Percentiles rank a stretch among this genome's conserved stretches.
phyloP scores from a whole-genome alignment of 2,113 vertebrate genomes.

The Catharus bicknelli region DNA sequence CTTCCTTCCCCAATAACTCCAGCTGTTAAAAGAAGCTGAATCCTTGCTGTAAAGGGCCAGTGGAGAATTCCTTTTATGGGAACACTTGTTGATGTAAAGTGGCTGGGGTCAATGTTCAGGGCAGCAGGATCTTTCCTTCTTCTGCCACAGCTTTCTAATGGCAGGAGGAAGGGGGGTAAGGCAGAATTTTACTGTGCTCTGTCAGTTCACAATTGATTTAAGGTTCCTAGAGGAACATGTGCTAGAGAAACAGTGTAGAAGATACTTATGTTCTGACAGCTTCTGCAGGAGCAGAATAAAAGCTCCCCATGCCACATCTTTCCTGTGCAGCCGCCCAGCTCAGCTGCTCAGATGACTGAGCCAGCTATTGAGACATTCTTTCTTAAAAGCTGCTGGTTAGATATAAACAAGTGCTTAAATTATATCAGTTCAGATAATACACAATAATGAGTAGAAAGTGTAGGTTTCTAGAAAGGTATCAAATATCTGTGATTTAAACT shows the following conservation, averaged over 20 bases:
- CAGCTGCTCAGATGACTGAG: neutral
- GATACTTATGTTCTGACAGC: conserved; percentile 3
- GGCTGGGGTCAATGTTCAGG: neutral
- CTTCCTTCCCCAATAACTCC: neutral
- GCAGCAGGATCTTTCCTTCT: neutral
- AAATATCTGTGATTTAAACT: neutral
- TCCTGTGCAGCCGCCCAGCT: neutral
- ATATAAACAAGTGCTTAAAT: neutral
- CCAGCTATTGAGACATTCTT: neutral
- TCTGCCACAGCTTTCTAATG: neutral
- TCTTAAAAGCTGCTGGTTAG: neutral
- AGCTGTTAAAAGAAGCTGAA: neutral
- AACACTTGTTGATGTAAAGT: conserved; percentile 5
- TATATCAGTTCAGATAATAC: neutral
- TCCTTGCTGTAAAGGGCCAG: neutral
- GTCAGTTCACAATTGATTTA: conserved; percentile 32
- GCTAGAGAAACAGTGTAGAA: neutral
- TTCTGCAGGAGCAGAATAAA: conserved; percentile 19
- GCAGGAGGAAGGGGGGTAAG: neutral
- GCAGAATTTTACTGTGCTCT: neutral
- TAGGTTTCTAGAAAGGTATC: neutral
- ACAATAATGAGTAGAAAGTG: neutral
- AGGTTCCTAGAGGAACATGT: conserved; percentile 3
- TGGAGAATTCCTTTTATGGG: conserved; percentile 21
- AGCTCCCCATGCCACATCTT: neutral